Percentiles rank a stretch among this genome's conserved stretches.
These are phyloP conservation scores for Aplodontia rufa DNA, from an alignment of 2,113 vertebrate species.

Conservation along the genomic window DNA sequence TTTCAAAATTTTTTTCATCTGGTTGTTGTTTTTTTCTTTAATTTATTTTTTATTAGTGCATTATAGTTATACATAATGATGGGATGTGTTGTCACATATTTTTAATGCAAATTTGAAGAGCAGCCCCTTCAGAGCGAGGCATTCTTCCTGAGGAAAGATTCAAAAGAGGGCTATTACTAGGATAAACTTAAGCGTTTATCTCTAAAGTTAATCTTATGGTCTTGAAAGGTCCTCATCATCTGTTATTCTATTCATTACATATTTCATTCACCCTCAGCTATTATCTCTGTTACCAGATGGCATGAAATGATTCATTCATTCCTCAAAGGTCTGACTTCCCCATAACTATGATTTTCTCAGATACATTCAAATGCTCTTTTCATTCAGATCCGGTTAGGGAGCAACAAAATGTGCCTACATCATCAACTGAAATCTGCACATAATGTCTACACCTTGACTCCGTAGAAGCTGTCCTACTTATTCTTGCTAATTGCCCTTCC, in stretches of 20 bases:
- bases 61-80: no score
- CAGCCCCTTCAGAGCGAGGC: neutral
- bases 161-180: neutral
- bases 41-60: no score
- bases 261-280: neutral
- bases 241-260: neutral
- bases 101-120: neutral
- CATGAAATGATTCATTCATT: neutral
- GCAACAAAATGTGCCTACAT: no score
- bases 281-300: neutral
- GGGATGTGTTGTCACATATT: no score
- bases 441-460: neutral
- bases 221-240: neutral
- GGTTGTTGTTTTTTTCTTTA: no score
- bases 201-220: neutral
- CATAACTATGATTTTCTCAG: neutral
- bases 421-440: neutral
- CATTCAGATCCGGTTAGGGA: neutral
- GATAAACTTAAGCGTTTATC: neutral
- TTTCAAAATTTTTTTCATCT: no score
- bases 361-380: neutral
- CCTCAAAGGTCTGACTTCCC: neutral
- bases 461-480: neutral
- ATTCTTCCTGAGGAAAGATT: neutral
- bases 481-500: neutral